Evolutionary conservation across 2,797 vertebrate species (phyloP).

Genomic region (Natrix natrix): DNA sequence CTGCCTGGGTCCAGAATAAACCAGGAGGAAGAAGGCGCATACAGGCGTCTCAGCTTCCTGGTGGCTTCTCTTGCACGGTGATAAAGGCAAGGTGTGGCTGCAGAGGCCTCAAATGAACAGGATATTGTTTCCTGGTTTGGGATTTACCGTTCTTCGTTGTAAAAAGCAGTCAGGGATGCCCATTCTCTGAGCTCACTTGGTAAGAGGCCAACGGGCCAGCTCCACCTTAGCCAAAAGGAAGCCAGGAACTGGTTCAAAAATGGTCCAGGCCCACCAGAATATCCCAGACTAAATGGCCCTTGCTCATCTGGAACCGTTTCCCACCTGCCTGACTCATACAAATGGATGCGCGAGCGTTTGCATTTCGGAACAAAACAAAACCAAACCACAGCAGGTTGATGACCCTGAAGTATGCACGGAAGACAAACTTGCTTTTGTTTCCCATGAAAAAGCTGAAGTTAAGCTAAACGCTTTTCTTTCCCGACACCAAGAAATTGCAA

Average conservation of each 20-base stretch:
- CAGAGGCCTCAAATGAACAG: background rate
- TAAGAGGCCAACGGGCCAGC: background rate
- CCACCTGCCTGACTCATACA: background rate
- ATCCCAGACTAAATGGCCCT: background rate
- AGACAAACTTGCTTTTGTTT: background rate
- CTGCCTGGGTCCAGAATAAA: background rate
- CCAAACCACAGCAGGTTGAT: background rate
- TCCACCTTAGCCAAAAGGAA: background rate
- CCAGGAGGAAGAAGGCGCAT: background rate
- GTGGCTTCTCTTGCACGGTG: slow-evolving; percentile 4
- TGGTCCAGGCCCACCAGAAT: background rate
- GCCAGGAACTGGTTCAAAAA: background rate
- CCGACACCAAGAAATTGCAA: background rate
- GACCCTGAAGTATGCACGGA: background rate
- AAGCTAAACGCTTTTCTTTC: background rate
- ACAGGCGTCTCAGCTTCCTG: background rate
- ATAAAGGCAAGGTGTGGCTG: slow-evolving; percentile 24
- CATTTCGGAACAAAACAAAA: background rate
- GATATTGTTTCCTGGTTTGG: slow-evolving; percentile 32
- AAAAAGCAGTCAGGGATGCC: background rate
- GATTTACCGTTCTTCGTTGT: slow-evolving; percentile 23
- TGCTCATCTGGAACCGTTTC: background rate
- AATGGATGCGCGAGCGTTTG: background rate
- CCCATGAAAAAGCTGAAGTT: background rate
- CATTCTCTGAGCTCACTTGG: background rate